Base-by-base conservation (phyloP, 2,888 invertebrate species). In the Anoncus sp. region DNA sequence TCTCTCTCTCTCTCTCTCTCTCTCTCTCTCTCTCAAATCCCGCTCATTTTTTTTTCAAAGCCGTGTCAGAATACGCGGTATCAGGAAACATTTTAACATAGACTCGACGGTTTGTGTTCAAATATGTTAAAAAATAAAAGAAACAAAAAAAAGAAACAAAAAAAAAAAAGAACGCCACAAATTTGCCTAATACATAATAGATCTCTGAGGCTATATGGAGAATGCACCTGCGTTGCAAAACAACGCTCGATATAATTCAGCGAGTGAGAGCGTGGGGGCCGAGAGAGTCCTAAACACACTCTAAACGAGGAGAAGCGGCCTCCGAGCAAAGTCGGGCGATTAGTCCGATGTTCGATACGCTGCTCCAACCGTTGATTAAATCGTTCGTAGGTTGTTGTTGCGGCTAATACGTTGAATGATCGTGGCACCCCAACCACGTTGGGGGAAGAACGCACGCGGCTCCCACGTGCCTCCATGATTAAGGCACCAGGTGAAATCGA, bases 281-380 rank as follows among this genome's bases (percentile, higher is more conserved):
- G 20, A 22, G 53, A 22, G 22, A 59, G 45, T 27, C 49, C 71
- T 71, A 71, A 75, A 63, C 71, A 62, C 71, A 51, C 43, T 62
- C 18, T 47, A 67, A 78, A 71, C 63, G 67, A 62, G 16, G 22
- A 66, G 22, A 60, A 35, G 31, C 35, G 47, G 35, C 35, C 51
- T 10, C 5, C 12, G 43, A 51, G 49, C 57, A 43, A n/a, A 24
- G 20, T 40, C 22, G 35, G 38, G 43, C 65, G 73, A 77, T 75
- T 75, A 75, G 67, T 55, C 60, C n/a, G 71, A 67, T 75, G 72
- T 71, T 71, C 74, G 78, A 74, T 70, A 77, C 70, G 74, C 60
- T 49, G 53, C 60, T 77, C 47, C 53, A 77, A 65, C 70, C 78
- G 78, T 72, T 75, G 78, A 78, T 78, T 78, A 78, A 72, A 75